Evolutionary conservation across 2,113 vertebrate species (phyloP).

Genomic region (Mustela lutreola): DNA sequence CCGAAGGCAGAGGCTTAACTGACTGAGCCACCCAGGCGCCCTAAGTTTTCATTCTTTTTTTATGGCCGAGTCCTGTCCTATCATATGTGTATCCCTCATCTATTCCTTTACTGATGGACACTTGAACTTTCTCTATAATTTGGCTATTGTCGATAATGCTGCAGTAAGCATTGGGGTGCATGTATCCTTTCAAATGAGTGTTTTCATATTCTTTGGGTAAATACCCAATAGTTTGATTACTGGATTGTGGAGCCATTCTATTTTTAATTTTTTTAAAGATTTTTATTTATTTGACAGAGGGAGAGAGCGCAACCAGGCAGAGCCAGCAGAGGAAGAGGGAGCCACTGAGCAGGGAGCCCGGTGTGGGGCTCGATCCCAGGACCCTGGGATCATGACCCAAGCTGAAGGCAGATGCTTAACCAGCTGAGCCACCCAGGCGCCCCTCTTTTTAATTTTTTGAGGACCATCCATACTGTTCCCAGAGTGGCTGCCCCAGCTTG

Average conservation of each 20-base stretch:
- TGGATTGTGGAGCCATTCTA: background rate
- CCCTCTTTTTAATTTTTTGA: background rate
- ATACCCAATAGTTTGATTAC: background rate
- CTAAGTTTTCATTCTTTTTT: no score
- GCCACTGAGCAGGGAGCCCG: no score
- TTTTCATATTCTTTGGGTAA: background rate
- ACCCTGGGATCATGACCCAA: no score
- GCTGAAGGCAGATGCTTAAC: no score
- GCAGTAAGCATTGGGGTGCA: background rate
- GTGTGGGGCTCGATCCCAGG: no score
- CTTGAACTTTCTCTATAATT: background rate
- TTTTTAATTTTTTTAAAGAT: background rate
- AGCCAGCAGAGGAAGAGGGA: no score
- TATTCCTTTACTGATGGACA: background rate
- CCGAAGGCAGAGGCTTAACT: no score
- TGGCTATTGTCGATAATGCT: background rate
- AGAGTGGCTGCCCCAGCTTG: background rate
- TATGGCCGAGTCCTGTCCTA: background rate
- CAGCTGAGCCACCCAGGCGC: no score
- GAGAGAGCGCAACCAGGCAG: no score
- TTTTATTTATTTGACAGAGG: no score
- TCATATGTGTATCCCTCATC: background rate
- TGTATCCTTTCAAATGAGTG: background rate
- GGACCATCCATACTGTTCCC: background rate
- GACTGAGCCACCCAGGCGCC: no score